Percentiles rank a stretch among this genome's conserved stretches.
These are phyloP conservation scores for Sander vitreus DNA, from an alignment of 2,113 vertebrate species.

Conservation along the genomic window DNA sequence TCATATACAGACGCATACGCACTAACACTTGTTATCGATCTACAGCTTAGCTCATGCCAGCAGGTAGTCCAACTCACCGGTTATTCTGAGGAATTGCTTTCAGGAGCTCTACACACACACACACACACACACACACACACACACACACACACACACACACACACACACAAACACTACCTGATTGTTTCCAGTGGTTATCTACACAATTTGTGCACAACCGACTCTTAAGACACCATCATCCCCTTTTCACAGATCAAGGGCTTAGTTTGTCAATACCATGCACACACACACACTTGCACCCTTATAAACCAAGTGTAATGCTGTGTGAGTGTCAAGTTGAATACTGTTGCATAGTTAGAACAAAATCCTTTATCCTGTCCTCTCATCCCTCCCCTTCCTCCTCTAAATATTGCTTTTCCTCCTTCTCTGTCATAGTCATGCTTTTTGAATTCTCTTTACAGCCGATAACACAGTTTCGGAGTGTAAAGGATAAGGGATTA, in stretches of 20 bases:
- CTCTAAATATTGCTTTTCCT: conserved; percentile 63
- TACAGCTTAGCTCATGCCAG: conserved; percentile 81
- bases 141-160: conserved; percentile 36
- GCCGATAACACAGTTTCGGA: conserved; percentile 59
- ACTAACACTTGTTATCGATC: conserved; percentile 80
- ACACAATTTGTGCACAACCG: conserved; percentile 77
- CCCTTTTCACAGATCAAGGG: conserved; percentile 79
- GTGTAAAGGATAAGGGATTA: conserved; percentile 69
- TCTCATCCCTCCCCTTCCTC: conserved; percentile 51
- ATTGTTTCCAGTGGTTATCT: conserved; percentile 78
- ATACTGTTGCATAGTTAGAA: conserved; percentile 66
- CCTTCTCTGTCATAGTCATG: conserved; percentile 64
- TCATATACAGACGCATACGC: conserved; percentile 69
- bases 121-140: conserved; percentile 34
- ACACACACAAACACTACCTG: conserved; percentile 50
- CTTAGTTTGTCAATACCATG: conserved; percentile 69
- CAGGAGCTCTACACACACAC: conserved; percentile 60
- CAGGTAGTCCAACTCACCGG: conserved; percentile 79
- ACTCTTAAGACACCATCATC: conserved; percentile 79
- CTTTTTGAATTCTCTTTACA: conserved; percentile 64
- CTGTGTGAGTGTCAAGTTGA: conserved; percentile 61
- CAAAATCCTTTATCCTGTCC: conserved; percentile 56
- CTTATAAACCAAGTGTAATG: conserved; percentile 61
- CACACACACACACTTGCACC: conserved; percentile 29
- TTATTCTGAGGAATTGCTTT: conserved; percentile 82